A percentile compares a stretch with the other conserved stretches of the same genome.
Conservation (phyloP, 2,797 vertebrate genomes). For the Lacerta bilineata region DNA sequence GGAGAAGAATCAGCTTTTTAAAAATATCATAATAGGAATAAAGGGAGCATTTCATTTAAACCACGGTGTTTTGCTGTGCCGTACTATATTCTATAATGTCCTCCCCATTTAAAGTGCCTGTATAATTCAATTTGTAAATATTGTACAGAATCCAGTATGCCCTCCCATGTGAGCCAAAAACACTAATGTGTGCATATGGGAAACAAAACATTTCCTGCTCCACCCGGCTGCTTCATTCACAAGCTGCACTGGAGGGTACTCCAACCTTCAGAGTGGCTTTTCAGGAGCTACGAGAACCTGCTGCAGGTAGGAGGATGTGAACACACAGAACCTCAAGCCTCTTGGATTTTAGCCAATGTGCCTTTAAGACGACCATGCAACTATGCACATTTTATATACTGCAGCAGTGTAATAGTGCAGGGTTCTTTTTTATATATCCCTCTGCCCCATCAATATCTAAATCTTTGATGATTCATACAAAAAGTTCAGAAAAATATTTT, state of each 20-base stretch:
- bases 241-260: background rate
- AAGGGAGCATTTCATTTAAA: background rate
- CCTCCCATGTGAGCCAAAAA: background rate
- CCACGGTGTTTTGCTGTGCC: background rate
- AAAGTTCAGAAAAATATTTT: background rate
- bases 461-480: slow-evolving; percentile 16
- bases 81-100: background rate
- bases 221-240: too few species aligned
- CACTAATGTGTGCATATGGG: background rate
- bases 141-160: background rate
- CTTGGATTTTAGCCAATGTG: background rate
- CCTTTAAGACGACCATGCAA: background rate
- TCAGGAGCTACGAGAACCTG: background rate
- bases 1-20: background rate
- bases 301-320: background rate
- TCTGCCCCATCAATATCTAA: background rate
- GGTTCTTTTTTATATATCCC: background rate
- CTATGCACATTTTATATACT: background rate
- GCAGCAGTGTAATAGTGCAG: background rate
- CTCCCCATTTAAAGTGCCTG: background rate
- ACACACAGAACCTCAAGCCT: background rate
- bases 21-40: background rate
- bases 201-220: background rate
- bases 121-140: background rate
- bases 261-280: background rate